Evolutionary conservation across 23 tunicate genomes (phyloP), one percentile per base, ranked within the genome.

Genomic region (Styela clava): DNA sequence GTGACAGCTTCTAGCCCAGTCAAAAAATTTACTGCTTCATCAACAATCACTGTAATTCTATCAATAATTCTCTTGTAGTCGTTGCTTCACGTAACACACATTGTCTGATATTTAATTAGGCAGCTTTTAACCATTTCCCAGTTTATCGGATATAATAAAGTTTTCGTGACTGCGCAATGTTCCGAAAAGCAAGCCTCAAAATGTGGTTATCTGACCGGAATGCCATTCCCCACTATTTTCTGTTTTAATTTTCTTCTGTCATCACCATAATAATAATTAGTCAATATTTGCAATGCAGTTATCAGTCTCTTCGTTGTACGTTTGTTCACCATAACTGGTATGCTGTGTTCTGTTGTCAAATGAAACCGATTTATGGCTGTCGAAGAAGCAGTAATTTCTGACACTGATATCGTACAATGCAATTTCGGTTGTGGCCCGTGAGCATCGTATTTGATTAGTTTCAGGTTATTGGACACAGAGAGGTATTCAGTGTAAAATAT

Each of bases 251-350:
- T 44, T 44, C n/a, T n/a, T n/a, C n/a, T 44, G 56, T 12, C 56
- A 12, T 33, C 77, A 34, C 34, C 77, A 71, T 34, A 33, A 32
- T 33, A 76, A 21, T 76, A 76, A 76, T 76, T 76, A 76, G 81
- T 76, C 81, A 76, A 76, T 76, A 76, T 76, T 76, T 76, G 65
- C 64, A 5, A 52, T 76, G 33, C 64, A 51, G 81, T 76, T 76
- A 33, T 51, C 65, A 33, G 27, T 36, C 64, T 71, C 77, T 71
- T 71, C 77, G 35, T 71, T 34, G 37, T 32, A 16, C 32, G 77
- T 71, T 71, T 71, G 77, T 34, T 34, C 24, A 16, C 34, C 29
- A 29, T 71, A 28, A 71, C 35, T 33, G 34, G 34, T 71, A 71
- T 71, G 35, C 56, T 44, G 56, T 44, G 56, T 44, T 12, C 56